Percentiles rank a stretch among this genome's conserved stretches.
phyloP scores from a whole-genome alignment of 2,797 vertebrate species.

The Notoglanidium macrostoma region DNA sequence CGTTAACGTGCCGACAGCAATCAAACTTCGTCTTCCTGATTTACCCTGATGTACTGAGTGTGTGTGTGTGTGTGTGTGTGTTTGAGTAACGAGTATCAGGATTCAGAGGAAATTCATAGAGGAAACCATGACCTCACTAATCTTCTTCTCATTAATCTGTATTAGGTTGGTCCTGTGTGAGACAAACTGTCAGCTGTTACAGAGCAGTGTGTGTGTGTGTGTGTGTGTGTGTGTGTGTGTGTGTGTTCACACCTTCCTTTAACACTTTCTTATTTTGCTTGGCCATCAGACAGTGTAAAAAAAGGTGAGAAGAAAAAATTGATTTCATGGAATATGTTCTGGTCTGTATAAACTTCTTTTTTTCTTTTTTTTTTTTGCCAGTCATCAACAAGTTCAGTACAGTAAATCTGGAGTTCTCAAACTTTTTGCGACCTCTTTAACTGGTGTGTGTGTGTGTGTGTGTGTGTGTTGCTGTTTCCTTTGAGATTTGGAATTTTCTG shows the following conservation, averaged over 20 bases:
- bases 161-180: background rate
- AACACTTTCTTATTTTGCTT: slow-evolving; percentile 17
- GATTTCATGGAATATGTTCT: background rate
- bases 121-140: background rate
- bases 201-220: background rate
- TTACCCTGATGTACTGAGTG: background rate
- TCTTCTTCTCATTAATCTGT: slow-evolving; percentile 2
- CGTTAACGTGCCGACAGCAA: slow-evolving; percentile 8
- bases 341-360: background rate
- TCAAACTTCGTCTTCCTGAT: slow-evolving; percentile 6
- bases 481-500: background rate
- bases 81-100: background rate
- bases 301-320: background rate
- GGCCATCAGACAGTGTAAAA: background rate
- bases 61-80: slow-evolving; percentile 1
- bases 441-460: background rate
- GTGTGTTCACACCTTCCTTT: slow-evolving; percentile 12
- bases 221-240: slow-evolving; percentile 7
- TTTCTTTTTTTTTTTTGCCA: background rate
- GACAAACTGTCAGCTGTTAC: slow-evolving; percentile 1
- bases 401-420: background rate
- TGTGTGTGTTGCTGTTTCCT: background rate
- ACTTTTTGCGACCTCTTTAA: background rate
- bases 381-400: background rate
- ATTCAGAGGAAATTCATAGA: background rate